phyloP scores from a whole-genome alignment of 2,888 invertebrate species.

The Nipponacmea schrenckii region DNA sequence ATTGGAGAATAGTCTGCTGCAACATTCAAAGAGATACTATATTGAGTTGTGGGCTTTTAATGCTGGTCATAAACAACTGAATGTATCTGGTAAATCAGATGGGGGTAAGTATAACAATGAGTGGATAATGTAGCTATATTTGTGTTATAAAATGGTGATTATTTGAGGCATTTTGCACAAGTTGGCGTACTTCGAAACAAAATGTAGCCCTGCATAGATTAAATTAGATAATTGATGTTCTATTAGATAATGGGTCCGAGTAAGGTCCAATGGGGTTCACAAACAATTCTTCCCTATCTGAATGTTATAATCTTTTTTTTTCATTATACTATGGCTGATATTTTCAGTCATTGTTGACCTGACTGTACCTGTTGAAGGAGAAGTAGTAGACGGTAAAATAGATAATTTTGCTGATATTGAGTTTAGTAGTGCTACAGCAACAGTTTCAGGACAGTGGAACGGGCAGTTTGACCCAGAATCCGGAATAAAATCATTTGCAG shows the following conservation, averaged over 20 bases:
- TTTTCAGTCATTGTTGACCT: conserved; percentile 48
- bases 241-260: too few relatives aligned
- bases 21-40: conserved; percentile 38
- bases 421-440: conserved; percentile 41
- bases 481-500: conserved; percentile 38
- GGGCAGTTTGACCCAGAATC: conserved; percentile 50
- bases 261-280: too few relatives aligned
- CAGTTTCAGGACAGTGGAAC: conserved; percentile 44
- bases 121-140: too few relatives aligned
- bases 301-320: too few relatives aligned
- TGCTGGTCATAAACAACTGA: conserved; percentile 42
- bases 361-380: conserved; percentile 40
- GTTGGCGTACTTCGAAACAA: too few relatives aligned
- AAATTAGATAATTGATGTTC: too few relatives aligned
- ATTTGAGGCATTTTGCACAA: too few relatives aligned
- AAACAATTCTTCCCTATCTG: too few relatives aligned
- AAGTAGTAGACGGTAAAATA: conserved; percentile 41
- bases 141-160: too few relatives aligned
- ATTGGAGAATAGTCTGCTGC: conserved; percentile 27
- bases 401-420: conserved; percentile 32
- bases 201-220: too few relatives aligned
- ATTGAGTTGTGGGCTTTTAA: conserved; percentile 43
- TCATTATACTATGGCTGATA: too few relatives aligned
- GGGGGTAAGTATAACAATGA: conserved; percentile 29
- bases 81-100: conserved; percentile 37